Percentiles rank a stretch among this genome's conserved stretches.
phyloP scores from a whole-genome alignment of 2,888 invertebrate genomes.

The Tineola bisselliella region DNA sequence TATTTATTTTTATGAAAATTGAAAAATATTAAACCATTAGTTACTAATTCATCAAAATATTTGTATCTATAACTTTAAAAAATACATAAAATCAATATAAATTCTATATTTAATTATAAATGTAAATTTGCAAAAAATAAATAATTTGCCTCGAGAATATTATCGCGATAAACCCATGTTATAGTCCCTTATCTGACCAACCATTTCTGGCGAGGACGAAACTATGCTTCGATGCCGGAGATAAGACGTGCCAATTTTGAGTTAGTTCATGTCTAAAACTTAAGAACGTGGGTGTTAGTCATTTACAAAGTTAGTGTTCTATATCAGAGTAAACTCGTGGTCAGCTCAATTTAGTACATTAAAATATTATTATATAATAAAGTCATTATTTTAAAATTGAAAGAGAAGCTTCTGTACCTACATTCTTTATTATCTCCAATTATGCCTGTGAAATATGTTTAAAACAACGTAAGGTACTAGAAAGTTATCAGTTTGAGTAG shows the following conservation, averaged over 20 bases:
- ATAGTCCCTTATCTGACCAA: slow-evolving; percentile 32
- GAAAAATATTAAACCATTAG: too few species aligned
- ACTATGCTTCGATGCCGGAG: slow-evolving; percentile 25
- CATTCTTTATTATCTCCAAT: too few species aligned
- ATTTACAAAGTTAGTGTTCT: not conserved
- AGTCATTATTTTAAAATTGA: not conserved
- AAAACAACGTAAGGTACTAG: not conserved
- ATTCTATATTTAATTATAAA: too few species aligned
- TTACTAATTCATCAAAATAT: too few species aligned
- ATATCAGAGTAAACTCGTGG: not conserved
- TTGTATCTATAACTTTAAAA: too few species aligned
- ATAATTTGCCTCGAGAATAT: not conserved
- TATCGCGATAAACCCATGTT: slow-evolving; percentile 29
- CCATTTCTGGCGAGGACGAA: slow-evolving; percentile 12
- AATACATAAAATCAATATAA: too few species aligned
- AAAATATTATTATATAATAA: not conserved
- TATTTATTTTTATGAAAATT: too few species aligned
- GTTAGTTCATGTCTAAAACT: slow-evolving; percentile 21
- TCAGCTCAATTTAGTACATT: not conserved
- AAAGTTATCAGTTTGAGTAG: not conserved
- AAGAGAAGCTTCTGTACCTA: too few species aligned
- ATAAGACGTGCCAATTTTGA: slow-evolving; percentile 48
- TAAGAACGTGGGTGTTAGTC: slow-evolving; percentile 1
- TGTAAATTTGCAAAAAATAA: too few species aligned
- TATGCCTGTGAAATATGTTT: not conserved